A percentile compares a stretch with the other conserved stretches of the same genome.
phyloP scores from a whole-genome alignment of 1,140 invertebrate genomes.

The Phymorhynchus buccinoides region DNA sequence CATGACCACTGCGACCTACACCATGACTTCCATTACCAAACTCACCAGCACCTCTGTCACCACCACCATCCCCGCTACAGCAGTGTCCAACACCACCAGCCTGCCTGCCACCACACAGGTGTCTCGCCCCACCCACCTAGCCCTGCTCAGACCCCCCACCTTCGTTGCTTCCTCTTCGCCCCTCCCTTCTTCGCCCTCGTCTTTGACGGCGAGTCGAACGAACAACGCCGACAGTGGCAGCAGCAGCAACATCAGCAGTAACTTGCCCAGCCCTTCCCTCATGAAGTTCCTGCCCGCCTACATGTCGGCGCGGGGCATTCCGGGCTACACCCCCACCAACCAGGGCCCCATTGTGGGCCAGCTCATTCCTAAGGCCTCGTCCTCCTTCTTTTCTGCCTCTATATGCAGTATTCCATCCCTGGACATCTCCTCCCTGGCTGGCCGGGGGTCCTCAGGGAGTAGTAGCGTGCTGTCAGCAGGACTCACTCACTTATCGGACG shows the following conservation, averaged over 20 bases:
- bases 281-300: slow-evolving; percentile 51
- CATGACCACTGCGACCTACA: background rate
- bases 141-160: slow-evolving; percentile 34
- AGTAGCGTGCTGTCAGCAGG: background rate
- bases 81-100: background rate
- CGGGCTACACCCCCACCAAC: slow-evolving; percentile 6
- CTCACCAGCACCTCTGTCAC: slow-evolving; percentile 9
- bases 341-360: slow-evolving; percentile 56
- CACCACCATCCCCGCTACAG: slow-evolving; percentile 4
- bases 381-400: slow-evolving; percentile 9
- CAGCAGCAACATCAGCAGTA: background rate
- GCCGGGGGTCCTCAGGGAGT: background rate
- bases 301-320: slow-evolving; percentile 34
- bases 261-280: slow-evolving; percentile 49
- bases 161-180: background rate
- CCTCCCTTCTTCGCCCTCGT: background rate
- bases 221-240: no score
- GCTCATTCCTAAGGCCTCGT: slow-evolving; percentile 47
- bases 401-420: background rate
- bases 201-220: background rate
- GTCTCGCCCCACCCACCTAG: slow-evolving; percentile 40
- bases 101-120: background rate
- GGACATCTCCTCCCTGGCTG: background rate
- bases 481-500: background rate
- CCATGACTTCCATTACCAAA: background rate